Conservation (phyloP, 2,888 invertebrate species). For the Onchidella celtica region DNA sequence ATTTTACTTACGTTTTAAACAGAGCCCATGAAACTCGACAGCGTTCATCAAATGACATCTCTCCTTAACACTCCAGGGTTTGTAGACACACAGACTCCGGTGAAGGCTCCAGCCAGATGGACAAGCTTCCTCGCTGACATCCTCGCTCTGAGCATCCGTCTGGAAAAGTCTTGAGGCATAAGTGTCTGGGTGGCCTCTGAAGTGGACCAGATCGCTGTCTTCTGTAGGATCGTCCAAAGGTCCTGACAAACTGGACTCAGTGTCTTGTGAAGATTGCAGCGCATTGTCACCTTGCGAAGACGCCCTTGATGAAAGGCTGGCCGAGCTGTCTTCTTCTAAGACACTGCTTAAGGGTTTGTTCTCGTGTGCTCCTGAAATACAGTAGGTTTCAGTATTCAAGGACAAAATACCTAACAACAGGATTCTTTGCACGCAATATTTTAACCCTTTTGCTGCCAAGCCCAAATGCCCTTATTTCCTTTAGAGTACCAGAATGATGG, state of each 20-base stretch:
- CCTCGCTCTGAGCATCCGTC: neutral
- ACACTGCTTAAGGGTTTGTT: neutral
- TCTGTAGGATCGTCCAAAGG: neutral
- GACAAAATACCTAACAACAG: too few species aligned
- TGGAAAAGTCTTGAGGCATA: neutral
- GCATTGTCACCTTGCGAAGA: too few species aligned
- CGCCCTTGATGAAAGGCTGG: slow-evolving; percentile 1
- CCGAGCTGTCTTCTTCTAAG: neutral
- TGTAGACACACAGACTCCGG: slow-evolving; percentile 38
- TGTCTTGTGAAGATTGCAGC: too few species aligned
- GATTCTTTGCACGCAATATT: too few species aligned
- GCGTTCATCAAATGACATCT: slow-evolving; percentile 21
- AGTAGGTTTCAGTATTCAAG: too few species aligned
- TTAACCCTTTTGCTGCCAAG: too few species aligned
- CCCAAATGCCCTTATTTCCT: too few species aligned
- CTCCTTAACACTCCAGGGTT: slow-evolving; percentile 29
- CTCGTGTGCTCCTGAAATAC: slow-evolving; percentile 4
- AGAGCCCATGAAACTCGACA: slow-evolving; percentile 40
- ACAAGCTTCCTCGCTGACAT: neutral
- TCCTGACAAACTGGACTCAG: too few species aligned
- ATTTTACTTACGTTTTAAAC: slow-evolving; percentile 49
- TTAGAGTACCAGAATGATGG: too few species aligned
- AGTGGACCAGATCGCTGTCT: neutral
- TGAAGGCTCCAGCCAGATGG: slow-evolving; percentile 38
- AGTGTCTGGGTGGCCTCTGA: too few species aligned